A percentile compares a stretch with the other conserved stretches of the same genome.
Evolutionary conservation across 2,888 invertebrate genomes (phyloP).

Genomic region (Drosophila rellima): DNA sequence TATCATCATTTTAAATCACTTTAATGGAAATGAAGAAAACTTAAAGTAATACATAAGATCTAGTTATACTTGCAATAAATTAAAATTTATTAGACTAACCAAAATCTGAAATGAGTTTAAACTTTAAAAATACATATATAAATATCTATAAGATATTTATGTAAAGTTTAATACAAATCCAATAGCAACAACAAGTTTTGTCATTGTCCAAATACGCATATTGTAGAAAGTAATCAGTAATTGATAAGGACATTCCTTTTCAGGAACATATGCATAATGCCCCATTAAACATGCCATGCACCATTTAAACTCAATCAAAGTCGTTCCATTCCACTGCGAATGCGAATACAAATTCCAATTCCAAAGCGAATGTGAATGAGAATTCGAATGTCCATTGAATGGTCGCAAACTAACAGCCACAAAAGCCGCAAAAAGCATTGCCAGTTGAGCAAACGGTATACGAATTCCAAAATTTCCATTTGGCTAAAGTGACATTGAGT

Average conservation of each 20-base stretch:
- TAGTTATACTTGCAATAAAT: no score
- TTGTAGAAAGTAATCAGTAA: conserved; percentile 10
- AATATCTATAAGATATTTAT: no score
- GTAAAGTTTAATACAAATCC: no score
- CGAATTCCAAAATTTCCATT: conserved; percentile 56
- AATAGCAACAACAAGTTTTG: background rate
- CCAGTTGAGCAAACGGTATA: conserved; percentile 45
- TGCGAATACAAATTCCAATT: conserved; percentile 22
- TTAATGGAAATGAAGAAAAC: no score
- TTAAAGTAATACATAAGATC: no score
- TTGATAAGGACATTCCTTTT: conserved; percentile 19
- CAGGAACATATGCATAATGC: conserved; percentile 17
- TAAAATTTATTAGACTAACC: no score
- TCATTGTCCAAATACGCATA: background rate
- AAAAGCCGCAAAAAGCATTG: conserved; percentile 65
- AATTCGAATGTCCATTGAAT: conserved; percentile 54
- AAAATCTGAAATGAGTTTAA: no score
- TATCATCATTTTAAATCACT: no score
- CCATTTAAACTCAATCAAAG: conserved; percentile 70
- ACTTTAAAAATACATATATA: no score
- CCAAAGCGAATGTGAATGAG: conserved; percentile 32
- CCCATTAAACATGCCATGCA: conserved; percentile 57
- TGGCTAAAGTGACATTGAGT: conserved; percentile 16
- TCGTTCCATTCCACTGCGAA: conserved; percentile 45
- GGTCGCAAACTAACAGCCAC: conserved; percentile 63